Conservation (phyloP, 2,797 vertebrate genomes). For the Silurus lanzhouensis region DNA sequence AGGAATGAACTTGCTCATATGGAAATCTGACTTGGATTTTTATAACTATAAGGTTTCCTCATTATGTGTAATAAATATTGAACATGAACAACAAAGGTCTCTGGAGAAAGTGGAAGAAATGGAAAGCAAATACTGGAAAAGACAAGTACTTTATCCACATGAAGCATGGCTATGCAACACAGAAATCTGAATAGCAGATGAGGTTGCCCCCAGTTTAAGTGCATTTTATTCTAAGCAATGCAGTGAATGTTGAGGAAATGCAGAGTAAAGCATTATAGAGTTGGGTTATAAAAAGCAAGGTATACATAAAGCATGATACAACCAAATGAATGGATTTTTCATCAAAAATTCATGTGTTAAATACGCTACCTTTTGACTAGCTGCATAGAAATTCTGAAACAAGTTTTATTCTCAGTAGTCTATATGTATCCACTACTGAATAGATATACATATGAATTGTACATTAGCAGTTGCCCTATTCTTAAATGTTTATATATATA, state of each 20-base stretch:
- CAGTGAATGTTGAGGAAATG: conserved; percentile 64
- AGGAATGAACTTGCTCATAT: conserved; percentile 1
- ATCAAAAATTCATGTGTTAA: conserved; percentile 71
- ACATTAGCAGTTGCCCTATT: neutral
- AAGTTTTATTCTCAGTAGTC: conserved; percentile 52
- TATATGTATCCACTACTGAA: conserved; percentile 36
- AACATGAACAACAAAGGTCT: conserved; percentile 42
- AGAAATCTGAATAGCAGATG: conserved; percentile 64
- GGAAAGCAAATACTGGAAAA: conserved; percentile 47
- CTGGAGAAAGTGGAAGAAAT: conserved; percentile 58
- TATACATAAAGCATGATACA: conserved; percentile 76
- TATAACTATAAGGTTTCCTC: conserved; percentile 32
- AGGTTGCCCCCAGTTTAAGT: conserved; percentile 60
- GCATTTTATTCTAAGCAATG: conserved; percentile 64
- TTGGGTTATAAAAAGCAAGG: conserved; percentile 62
- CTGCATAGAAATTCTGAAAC: conserved; percentile 57
- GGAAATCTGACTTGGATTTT: conserved; percentile 19
- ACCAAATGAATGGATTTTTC: conserved; percentile 76
- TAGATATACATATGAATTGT: conserved; percentile 50
- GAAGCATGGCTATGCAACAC: conserved; percentile 58
- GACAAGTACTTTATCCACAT: conserved; percentile 44
- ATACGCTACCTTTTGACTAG: conserved; percentile 64
- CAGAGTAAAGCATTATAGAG: conserved; percentile 59
- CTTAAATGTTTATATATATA: too few species aligned
- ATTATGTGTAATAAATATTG: conserved; percentile 53